Conservation (phyloP, 2,797 vertebrate genomes). For the Alca torda region DNA sequence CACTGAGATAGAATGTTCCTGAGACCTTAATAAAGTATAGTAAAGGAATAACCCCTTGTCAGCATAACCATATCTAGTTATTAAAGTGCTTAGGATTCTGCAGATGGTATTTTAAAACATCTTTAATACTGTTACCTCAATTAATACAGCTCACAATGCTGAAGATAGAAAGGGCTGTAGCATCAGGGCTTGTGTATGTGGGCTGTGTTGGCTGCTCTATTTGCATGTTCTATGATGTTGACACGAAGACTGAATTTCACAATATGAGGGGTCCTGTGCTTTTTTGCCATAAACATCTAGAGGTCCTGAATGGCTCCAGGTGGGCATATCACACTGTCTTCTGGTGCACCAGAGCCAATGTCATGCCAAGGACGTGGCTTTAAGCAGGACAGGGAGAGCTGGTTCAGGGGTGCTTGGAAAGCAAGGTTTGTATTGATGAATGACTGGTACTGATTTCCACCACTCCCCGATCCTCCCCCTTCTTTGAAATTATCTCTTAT, state of each 20-base stretch:
- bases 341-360: background rate
- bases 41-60: background rate
- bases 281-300: background rate
- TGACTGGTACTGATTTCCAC: background rate
- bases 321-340: background rate
- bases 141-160: background rate
- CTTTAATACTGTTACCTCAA: background rate
- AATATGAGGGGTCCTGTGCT: background rate
- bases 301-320: background rate
- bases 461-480: no score
- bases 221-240: background rate
- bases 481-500: background rate
- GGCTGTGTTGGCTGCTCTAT: background rate
- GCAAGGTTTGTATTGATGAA: background rate
- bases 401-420: background rate
- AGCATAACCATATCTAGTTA: background rate
- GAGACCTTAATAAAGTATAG: background rate
- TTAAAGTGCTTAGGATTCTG: background rate
- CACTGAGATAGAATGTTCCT: background rate
- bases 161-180: background rate
- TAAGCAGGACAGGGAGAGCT: background rate
- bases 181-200: background rate
- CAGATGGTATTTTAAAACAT: background rate
- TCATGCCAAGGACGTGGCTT: background rate
- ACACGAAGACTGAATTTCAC: background rate